Evolutionary conservation across 2,797 vertebrate species (phyloP).

Genomic region (Coregonus sp.): DNA sequence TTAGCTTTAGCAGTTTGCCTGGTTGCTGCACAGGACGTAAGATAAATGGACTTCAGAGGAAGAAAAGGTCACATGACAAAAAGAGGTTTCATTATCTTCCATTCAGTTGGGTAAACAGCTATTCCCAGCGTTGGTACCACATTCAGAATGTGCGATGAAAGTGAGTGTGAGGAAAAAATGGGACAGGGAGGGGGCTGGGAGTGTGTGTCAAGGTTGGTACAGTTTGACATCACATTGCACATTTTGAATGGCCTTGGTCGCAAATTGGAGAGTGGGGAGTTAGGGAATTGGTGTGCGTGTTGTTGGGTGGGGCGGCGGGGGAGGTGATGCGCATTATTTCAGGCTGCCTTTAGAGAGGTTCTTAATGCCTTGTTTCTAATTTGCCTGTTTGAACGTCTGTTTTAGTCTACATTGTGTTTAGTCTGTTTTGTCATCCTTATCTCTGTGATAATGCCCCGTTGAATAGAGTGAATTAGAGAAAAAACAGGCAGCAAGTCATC

Average conservation of each 20-base stretch:
- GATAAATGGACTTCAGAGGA: slow-evolving; percentile 10
- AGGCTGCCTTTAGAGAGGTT: slow-evolving; percentile 63
- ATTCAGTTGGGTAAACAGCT: slow-evolving; percentile 10
- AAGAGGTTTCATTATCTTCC: slow-evolving; percentile 15
- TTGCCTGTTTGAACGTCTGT: slow-evolving; percentile 62
- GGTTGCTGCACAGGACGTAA: background rate
- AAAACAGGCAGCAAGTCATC: slow-evolving; percentile 70
- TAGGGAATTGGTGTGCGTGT: slow-evolving; percentile 6
- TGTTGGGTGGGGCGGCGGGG: slow-evolving; percentile 54
- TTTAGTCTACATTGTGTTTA: slow-evolving; percentile 66
- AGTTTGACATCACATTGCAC: slow-evolving; percentile 39
- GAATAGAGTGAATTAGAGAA: slow-evolving; percentile 65
- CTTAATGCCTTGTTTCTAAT: slow-evolving; percentile 68
- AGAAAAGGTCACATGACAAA: slow-evolving; percentile 5
- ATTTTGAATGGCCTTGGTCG: slow-evolving; percentile 56
- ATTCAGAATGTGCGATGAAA: slow-evolving; percentile 1
- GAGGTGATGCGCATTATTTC: slow-evolving; percentile 67
- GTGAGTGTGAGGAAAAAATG: background rate
- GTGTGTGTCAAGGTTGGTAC: background rate
- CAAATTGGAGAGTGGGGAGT: slow-evolving; percentile 34
- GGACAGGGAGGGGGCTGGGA: background rate
- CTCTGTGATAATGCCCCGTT: slow-evolving; percentile 69
- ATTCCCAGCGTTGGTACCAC: slow-evolving; percentile 1
- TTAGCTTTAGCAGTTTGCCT: background rate
- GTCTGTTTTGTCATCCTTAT: slow-evolving; percentile 58